These are phyloP conservation scores for Meghimatium bilineatum DNA, from an alignment of 2,888 invertebrate genomes.

Conservation along the genomic window DNA sequence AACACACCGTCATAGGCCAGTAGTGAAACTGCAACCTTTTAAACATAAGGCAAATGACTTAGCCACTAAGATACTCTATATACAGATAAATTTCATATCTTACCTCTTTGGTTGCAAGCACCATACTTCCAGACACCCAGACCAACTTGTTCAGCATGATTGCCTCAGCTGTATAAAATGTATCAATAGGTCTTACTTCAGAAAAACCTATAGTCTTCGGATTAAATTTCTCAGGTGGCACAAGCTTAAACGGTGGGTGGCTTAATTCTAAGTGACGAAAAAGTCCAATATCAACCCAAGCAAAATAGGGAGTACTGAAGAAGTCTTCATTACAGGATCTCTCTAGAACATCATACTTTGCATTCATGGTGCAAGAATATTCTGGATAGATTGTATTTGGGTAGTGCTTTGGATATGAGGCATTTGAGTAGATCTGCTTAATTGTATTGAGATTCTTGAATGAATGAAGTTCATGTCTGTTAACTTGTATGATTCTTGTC, in stretches of 20 bases:
- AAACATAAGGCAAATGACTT: too few species aligned
- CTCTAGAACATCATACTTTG: slow-evolving; percentile 55
- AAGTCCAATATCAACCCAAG: slow-evolving; percentile 55
- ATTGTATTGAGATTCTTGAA: slow-evolving; percentile 49
- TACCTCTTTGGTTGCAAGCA: slow-evolving; percentile 48
- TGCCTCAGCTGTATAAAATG: slow-evolving; percentile 37
- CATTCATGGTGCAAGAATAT: slow-evolving; percentile 54
- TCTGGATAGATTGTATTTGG: slow-evolving; percentile 55
- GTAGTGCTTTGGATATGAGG: slow-evolving; percentile 53
- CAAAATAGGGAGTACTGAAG: slow-evolving; percentile 54
- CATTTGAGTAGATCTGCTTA: slow-evolving; percentile 44
- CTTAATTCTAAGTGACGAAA: slow-evolving; percentile 51
- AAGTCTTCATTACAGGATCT: slow-evolving; percentile 39
- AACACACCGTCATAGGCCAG: too few species aligned
- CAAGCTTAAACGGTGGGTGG: slow-evolving; percentile 50
- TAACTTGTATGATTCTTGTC: slow-evolving; percentile 53
- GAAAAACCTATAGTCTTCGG: slow-evolving; percentile 51
- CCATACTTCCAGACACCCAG: slow-evolving; percentile 55
- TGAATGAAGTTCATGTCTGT: slow-evolving; percentile 50
- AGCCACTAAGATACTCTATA: too few species aligned
- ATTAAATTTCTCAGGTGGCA: slow-evolving; percentile 54
- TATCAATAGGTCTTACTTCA: slow-evolving; percentile 52
- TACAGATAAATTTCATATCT: not conserved
- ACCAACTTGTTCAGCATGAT: slow-evolving; percentile 52
- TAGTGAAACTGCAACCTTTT: too few species aligned